Evolutionary conservation across 2,888 invertebrate genomes (phyloP).

Genomic region (Melipona beecheii): DNA sequence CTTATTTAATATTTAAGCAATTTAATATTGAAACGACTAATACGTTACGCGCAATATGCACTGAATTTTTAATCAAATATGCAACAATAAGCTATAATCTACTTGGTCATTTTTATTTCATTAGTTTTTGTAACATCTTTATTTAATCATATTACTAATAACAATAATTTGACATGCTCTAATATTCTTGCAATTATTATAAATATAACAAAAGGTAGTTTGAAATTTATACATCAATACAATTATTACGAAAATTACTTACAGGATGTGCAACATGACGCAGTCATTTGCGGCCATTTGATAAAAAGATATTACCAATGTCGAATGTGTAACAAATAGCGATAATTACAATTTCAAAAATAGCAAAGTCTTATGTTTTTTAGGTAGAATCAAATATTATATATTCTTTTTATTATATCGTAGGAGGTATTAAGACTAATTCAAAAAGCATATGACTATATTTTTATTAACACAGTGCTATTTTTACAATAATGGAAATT

Average conservation of each 20-base stretch:
- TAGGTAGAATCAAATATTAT: too few relatives aligned
- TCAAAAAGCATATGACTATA: too few relatives aligned
- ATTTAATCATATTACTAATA: not conserved
- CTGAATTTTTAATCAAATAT: not conserved
- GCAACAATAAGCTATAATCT: not conserved
- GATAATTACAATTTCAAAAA: too few relatives aligned
- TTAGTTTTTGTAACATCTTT: not conserved
- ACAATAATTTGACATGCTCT: not conserved
- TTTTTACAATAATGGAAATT: too few relatives aligned
- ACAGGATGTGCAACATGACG: too few relatives aligned
- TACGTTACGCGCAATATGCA: not conserved
- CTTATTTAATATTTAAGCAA: not conserved
- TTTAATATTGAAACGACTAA: not conserved
- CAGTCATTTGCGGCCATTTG: too few relatives aligned
- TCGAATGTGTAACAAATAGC: too few relatives aligned
- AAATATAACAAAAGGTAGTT: not conserved
- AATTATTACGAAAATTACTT: not conserved
- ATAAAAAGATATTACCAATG: too few relatives aligned
- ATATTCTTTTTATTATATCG: too few relatives aligned
- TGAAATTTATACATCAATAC: not conserved
- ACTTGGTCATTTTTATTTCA: not conserved
- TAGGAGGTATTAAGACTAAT: too few relatives aligned
- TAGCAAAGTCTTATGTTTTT: too few relatives aligned
- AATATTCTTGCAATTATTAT: not conserved
- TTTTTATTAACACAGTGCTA: too few relatives aligned